These are phyloP conservation scores for Automeris io DNA, from an alignment of 2,888 invertebrate species.

Conservation along the genomic window DNA sequence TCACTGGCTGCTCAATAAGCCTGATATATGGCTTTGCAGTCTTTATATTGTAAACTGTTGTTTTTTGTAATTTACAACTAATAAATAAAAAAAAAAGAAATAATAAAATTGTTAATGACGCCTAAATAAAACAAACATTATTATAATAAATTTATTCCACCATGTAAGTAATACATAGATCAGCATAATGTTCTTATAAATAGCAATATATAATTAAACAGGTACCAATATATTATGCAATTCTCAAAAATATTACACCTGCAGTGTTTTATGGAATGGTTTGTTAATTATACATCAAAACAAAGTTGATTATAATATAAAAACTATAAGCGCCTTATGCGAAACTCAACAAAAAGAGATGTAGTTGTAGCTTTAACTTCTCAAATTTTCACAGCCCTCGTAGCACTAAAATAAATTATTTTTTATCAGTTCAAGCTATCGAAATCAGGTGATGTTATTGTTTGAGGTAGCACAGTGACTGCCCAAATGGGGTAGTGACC, in stretches of 20 bases:
- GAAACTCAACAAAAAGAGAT: constrained; percentile 6
- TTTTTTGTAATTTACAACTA: too few species aligned
- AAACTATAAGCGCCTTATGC: constrained; percentile 23
- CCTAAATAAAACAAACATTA: constrained; percentile 4
- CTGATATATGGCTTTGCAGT: too few species aligned
- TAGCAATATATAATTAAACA: constrained; percentile 13
- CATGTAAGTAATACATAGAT: constrained; percentile 19
- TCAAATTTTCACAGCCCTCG: constrained; percentile 39
- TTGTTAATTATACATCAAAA: constrained; percentile 37
- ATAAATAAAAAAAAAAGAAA: too few species aligned
- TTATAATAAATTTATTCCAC: constrained; percentile 21
- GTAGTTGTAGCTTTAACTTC: constrained; percentile 9
- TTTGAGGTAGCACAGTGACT: too few species aligned
- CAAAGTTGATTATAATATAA: constrained; percentile 25
- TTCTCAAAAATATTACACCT: constrained; percentile 21
- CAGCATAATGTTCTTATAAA: constrained; percentile 9
- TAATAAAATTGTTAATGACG: too few species aligned
- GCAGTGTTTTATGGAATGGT: constrained; percentile 41
- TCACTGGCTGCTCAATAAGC: too few species aligned
- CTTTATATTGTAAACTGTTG: too few species aligned
- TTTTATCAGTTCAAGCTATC: too few species aligned
- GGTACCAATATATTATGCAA: constrained; percentile 19
- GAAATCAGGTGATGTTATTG: too few species aligned
- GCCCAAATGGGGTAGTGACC: too few species aligned
- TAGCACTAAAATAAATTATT: constrained; percentile 49